A percentile compares a stretch with the other conserved stretches of the same genome.
Evolutionary conservation across 2,888 invertebrate species (phyloP).

Genomic region (Mythimna ferrago): DNA sequence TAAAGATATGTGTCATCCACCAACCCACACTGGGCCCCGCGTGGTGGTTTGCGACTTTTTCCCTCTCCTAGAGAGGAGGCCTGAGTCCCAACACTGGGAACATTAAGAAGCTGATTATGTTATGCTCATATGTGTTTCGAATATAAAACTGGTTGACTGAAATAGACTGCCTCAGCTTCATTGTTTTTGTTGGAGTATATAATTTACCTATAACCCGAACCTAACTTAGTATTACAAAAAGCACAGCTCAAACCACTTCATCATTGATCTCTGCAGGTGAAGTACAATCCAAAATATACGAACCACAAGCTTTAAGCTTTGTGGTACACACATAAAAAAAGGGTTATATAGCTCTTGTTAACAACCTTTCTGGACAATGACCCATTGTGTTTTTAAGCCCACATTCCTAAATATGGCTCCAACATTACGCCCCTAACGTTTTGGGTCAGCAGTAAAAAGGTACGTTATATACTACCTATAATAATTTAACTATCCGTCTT

Average conservation of each 20-base stretch:
- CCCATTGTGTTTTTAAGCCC: slow-evolving; percentile 55
- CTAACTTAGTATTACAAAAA: not conserved
- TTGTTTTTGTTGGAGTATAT: not conserved
- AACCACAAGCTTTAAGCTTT: slow-evolving; percentile 21
- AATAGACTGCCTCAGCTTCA: not conserved
- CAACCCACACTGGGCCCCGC: too few relatives aligned
- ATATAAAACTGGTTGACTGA: too few relatives aligned
- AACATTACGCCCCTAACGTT: slow-evolving; percentile 41
- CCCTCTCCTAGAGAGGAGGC: too few relatives aligned
- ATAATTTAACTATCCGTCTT: slow-evolving; percentile 56
- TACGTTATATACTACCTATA: slow-evolving; percentile 42
- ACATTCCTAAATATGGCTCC: slow-evolving; percentile 49
- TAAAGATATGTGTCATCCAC: too few relatives aligned
- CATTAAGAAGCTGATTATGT: too few relatives aligned
- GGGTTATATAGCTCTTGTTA: slow-evolving; percentile 44
- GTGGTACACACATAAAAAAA: slow-evolving; percentile 44
- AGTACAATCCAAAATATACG: slow-evolving; percentile 23
- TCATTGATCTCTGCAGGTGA: slow-evolving; percentile 15
- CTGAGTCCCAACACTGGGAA: too few relatives aligned
- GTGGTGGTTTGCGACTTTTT: too few relatives aligned
- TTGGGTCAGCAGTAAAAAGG: slow-evolving; percentile 49
- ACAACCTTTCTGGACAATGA: slow-evolving; percentile 45
- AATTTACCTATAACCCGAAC: not conserved
- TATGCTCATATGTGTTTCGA: too few relatives aligned
- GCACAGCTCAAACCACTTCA: slow-evolving; percentile 6